A percentile compares a stretch with the other conserved stretches of the same genome.
Conservation (phyloP, 2,888 invertebrate species). For the Protonemura montana region DNA sequence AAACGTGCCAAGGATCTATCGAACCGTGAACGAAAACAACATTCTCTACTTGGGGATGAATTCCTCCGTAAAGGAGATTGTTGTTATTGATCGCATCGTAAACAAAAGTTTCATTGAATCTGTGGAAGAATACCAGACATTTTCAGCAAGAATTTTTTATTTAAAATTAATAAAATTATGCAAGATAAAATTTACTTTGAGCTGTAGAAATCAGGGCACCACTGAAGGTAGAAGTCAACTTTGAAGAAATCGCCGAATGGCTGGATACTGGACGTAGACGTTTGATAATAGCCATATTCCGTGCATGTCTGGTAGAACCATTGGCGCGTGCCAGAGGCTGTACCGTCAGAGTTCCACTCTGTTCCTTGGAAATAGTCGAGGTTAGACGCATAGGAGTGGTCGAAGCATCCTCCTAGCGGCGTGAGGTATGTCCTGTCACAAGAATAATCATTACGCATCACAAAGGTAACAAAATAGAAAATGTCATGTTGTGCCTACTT, state of each 20-base stretch:
- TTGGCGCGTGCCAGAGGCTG: slow-evolving; percentile 58
- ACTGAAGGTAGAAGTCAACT: slow-evolving; percentile 61
- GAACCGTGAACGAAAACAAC: slow-evolving; percentile 69
- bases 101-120: slow-evolving; percentile 55
- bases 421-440: not conserved
- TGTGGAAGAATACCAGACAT: slow-evolving; percentile 43
- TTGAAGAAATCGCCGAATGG: slow-evolving; percentile 68
- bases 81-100: slow-evolving; percentile 58
- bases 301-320: slow-evolving; percentile 48
- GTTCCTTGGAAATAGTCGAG: slow-evolving; percentile 13
- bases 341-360: slow-evolving; percentile 29
- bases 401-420: slow-evolving; percentile 1
- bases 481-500: too few relatives aligned
- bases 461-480: too few relatives aligned
- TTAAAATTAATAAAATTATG: not conserved
- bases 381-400: not conserved
- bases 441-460: not conserved
- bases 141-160: not conserved
- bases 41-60: slow-evolving; percentile 62
- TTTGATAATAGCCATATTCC: slow-evolving; percentile 48
- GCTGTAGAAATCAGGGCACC: slow-evolving; percentile 61
- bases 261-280: slow-evolving; percentile 60
- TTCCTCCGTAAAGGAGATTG: slow-evolving; percentile 64
- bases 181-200: slow-evolving; percentile 54
- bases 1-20: slow-evolving; percentile 67